Base-by-base conservation (phyloP, 30 jellyfish, hydroid and myxozoan species). In the Rhopilema esculentum region DNA sequence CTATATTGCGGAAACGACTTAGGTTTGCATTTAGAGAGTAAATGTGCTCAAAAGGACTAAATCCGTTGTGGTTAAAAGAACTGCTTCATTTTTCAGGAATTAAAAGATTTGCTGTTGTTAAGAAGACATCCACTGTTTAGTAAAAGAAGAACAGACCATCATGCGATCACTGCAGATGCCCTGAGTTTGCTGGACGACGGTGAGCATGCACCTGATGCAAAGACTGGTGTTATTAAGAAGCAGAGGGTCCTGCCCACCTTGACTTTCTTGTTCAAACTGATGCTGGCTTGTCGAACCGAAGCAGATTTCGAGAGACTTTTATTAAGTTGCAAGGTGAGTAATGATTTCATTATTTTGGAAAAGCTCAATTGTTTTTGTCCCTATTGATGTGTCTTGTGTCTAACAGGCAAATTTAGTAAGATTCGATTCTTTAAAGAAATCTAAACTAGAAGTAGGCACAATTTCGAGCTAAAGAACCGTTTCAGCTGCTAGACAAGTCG, bases 301-400 rank as follows among this genome's bases (percentile, higher is more conserved):
- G 69, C 27, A 17, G 86, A 88, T 53, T 70, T 61, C 24, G 91
- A 71, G 27, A 22, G 91, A 22, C 86, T 79, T 25, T 48, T 88
- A n/a, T 61, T 88, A 25, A 72, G 91, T 27, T 88, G 96, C 72
- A 88, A 88, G 92, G 96, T 88, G 29, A 26, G 87, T 0, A 2
- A 40, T n/a, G n/a, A n/a, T n/a, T n/a, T n/a, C n/a, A n/a, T n/a
- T n/a, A n/a, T n/a, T n/a, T n/a, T n/a, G n/a, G n/a, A n/a, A n/a
- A n/a, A n/a, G n/a, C n/a, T n/a, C n/a, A n/a, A n/a, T n/a, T n/a
- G n/a, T n/a, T n/a, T n/a, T n/a, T n/a, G n/a, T n/a, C n/a, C n/a
- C n/a, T n/a, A n/a, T n/a, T n/a, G n/a, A n/a, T n/a, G n/a, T n/a
- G n/a, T n/a, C n/a, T n/a, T n/a, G n/a, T n/a, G n/a, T n/a, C n/a